Conservation (phyloP, 2,113 vertebrate genomes). For the Menura novaehollandiae region DNA sequence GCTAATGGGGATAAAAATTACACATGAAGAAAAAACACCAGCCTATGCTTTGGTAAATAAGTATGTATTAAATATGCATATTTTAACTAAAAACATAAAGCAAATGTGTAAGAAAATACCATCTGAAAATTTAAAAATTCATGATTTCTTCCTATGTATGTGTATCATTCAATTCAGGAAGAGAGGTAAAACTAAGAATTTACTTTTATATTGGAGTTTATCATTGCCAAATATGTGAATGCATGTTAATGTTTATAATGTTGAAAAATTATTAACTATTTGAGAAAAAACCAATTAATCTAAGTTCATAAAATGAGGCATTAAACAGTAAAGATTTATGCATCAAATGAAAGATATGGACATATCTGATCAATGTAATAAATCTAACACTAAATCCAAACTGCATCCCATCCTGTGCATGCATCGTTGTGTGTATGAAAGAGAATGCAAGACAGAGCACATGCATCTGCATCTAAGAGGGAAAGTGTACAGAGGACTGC, state of each 20-base stretch:
- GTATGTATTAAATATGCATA: background rate
- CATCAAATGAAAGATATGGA: background rate
- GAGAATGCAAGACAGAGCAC: background rate
- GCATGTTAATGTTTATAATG: background rate
- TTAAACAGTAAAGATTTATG: background rate
- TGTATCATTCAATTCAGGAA: background rate
- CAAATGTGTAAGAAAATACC: background rate
- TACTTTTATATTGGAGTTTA: background rate
- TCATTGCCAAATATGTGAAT: background rate
- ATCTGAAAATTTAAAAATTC: background rate
- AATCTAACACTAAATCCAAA: background rate
- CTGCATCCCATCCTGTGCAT: background rate
- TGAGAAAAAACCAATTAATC: fast-evolving
- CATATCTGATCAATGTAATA: background rate
- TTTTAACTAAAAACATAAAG: background rate
- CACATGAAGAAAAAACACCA: background rate
- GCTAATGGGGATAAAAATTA: background rate
- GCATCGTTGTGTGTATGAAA: background rate
- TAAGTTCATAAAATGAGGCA: background rate
- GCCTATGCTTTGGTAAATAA: background rate
- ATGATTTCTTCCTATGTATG: background rate
- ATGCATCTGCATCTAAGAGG: background rate
- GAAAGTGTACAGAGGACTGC: background rate
- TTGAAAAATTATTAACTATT: background rate
- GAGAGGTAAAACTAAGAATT: background rate